A percentile compares a stretch with the other conserved stretches of the same genome.
phyloP scores from a whole-genome alignment of 2,888 invertebrate species.

The Busseola fusca region DNA sequence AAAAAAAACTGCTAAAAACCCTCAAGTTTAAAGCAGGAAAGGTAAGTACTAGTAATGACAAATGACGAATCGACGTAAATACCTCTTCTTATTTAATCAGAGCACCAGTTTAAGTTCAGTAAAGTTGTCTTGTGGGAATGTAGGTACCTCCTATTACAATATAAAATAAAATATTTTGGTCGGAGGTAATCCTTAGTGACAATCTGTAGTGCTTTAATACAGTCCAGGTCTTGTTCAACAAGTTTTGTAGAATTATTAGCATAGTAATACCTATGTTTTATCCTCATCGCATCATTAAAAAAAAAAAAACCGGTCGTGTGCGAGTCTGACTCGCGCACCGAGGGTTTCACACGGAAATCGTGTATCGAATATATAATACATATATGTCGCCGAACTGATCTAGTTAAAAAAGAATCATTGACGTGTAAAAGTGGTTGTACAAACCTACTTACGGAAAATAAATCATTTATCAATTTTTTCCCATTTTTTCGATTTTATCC shows the following conservation, averaged over 20 bases:
- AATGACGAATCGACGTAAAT: background rate
- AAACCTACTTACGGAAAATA: too few species aligned
- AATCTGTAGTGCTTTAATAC: conserved; percentile 1
- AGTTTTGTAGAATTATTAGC: conserved; percentile 1
- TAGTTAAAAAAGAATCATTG: too few species aligned
- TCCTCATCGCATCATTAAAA: conserved; percentile 1
- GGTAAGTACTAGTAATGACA: background rate
- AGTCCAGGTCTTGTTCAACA: conserved; percentile 10
- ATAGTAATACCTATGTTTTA: conserved; percentile 4
- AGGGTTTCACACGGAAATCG: too few species aligned
- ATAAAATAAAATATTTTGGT: background rate
- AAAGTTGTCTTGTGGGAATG: background rate
- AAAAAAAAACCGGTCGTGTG: too few species aligned
- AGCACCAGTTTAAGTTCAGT: background rate
- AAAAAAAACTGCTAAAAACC: background rate
- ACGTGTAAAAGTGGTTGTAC: too few species aligned
- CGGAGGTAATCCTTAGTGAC: background rate
- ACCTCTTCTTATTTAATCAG: background rate
- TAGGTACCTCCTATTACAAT: background rate
- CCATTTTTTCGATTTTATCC: too few species aligned
- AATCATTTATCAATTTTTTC: too few species aligned
- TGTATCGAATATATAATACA: too few species aligned
- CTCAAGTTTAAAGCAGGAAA: too few species aligned
- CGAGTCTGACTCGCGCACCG: too few species aligned
- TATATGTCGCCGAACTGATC: too few species aligned